These are phyloP conservation scores for Xyrichtys novacula DNA, from an alignment of 2,797 vertebrate genomes.

Conservation along the genomic window DNA sequence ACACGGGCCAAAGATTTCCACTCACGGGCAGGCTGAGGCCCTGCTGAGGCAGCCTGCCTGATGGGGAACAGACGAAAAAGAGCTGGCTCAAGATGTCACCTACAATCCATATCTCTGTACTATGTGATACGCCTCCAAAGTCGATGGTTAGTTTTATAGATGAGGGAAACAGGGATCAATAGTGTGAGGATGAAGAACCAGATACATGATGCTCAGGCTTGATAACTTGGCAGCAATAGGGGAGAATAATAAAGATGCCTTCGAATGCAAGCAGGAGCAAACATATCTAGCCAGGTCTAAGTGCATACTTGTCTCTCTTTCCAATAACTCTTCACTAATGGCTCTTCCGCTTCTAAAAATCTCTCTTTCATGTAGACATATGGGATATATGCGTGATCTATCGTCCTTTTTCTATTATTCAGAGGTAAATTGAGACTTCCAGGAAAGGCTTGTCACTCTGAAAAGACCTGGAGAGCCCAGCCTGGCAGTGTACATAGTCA, in stretches of 20 bases:
- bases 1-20: constrained; percentile 85
- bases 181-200: constrained; percentile 18
- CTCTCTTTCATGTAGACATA: constrained; percentile 35
- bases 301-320: constrained; percentile 16
- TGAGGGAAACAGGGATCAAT: constrained; percentile 49
- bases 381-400: constrained; percentile 52
- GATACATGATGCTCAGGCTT: constrained; percentile 19
- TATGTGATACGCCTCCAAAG: constrained; percentile 59
- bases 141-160: constrained; percentile 55
- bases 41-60: constrained; percentile 81
- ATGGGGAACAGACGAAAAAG: constrained; percentile 78
- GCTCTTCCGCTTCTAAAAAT: constrained; percentile 36
- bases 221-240: constrained; percentile 23
- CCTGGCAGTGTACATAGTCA: constrained; percentile 74
- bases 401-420: constrained; percentile 66
- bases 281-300: constrained; percentile 48
- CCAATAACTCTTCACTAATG: constrained; percentile 51
- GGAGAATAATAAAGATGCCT: constrained; percentile 43
- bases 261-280: constrained; percentile 35
- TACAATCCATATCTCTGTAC: constrained; percentile 63
- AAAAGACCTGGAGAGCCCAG: constrained; percentile 64
- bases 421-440: constrained; percentile 80
- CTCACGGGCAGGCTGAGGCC: constrained; percentile 79
- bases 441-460: constrained; percentile 72
- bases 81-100: constrained; percentile 67